These are phyloP conservation scores for Leucophenga varia DNA, from an alignment of 1,140 invertebrate species.

Conservation along the genomic window DNA sequence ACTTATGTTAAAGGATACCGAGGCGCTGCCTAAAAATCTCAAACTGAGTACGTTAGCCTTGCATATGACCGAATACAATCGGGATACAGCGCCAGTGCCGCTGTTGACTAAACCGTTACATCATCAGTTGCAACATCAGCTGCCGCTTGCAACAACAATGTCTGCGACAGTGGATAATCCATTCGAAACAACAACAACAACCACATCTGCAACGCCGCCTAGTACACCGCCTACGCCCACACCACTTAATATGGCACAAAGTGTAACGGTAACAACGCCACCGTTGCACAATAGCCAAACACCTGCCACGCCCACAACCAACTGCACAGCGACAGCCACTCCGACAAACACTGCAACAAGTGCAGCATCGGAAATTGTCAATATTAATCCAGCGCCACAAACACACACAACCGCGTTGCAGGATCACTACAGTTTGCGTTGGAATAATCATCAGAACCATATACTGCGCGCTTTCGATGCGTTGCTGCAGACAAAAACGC, in stretches of 20 bases:
- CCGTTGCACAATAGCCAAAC: conserved; percentile 30
- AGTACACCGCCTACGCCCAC: conserved; percentile 47
- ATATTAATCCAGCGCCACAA: not conserved
- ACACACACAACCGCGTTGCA: conserved; percentile 59
- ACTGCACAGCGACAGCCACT: not conserved
- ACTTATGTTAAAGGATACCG: conserved; percentile 51
- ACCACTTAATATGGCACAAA: conserved; percentile 36
- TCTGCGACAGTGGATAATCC: conserved; percentile 3
- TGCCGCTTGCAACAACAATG: conserved; percentile 15
- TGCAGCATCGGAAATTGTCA: not conserved
- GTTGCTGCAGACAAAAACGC: conserved; percentile 76
- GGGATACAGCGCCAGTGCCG: conserved; percentile 34
- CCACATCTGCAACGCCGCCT: conserved; percentile 29
- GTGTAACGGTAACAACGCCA: conserved; percentile 1
- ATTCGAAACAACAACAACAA: not conserved
- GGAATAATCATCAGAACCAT: conserved; percentile 89
- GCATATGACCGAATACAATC: conserved; percentile 41
- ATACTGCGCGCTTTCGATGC: conserved; percentile 83
- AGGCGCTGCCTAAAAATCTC: conserved; percentile 47
- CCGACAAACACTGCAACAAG: conserved; percentile 1
- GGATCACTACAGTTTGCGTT: conserved; percentile 86
- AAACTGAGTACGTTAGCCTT: conserved; percentile 38
- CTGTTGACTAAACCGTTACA: conserved; percentile 31
- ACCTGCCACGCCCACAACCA: conserved; percentile 34
- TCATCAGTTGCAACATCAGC: too few species aligned